Evolutionary conservation across 2,888 invertebrate genomes (phyloP).

Genomic region (Pharmacophagus antenor): DNA sequence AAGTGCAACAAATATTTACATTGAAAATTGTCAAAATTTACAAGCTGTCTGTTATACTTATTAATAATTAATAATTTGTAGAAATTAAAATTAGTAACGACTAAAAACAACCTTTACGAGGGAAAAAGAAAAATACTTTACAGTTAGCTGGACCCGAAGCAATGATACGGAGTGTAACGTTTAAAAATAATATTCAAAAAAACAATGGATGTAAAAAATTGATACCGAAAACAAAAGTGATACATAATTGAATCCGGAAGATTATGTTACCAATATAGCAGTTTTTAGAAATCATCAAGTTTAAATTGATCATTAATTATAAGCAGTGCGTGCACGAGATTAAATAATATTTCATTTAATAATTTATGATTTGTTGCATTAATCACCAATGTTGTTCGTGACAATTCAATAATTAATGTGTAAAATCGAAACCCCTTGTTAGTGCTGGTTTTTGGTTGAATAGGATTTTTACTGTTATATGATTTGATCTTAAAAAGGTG

Average conservation of each 20-base stretch:
- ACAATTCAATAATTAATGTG: too few species aligned
- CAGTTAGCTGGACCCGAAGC: background rate
- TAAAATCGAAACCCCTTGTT: too few species aligned
- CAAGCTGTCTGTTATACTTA: too few species aligned
- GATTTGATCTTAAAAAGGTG: background rate
- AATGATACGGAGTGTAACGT: background rate
- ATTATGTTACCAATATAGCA: background rate
- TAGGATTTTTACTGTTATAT: background rate
- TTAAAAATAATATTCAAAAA: background rate
- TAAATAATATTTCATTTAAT: background rate
- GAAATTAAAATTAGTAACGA: background rate
- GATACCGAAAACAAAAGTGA: too few species aligned
- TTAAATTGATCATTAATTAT: slow-evolving; percentile 3
- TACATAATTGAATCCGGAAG: too few species aligned
- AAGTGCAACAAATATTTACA: too few species aligned
- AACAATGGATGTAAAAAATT: too few species aligned
- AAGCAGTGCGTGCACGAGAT: background rate
- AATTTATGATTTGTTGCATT: slow-evolving; percentile 2
- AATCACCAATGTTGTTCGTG: too few species aligned
- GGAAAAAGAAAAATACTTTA: background rate
- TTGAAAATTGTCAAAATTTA: too few species aligned
- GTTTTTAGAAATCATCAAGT: background rate
- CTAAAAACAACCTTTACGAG: background rate
- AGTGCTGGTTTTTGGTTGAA: too few species aligned
- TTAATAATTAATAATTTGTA: background rate